These are phyloP conservation scores for Crotalus horridus DNA, from an alignment of 2,113 vertebrate species.

Conservation along the genomic window DNA sequence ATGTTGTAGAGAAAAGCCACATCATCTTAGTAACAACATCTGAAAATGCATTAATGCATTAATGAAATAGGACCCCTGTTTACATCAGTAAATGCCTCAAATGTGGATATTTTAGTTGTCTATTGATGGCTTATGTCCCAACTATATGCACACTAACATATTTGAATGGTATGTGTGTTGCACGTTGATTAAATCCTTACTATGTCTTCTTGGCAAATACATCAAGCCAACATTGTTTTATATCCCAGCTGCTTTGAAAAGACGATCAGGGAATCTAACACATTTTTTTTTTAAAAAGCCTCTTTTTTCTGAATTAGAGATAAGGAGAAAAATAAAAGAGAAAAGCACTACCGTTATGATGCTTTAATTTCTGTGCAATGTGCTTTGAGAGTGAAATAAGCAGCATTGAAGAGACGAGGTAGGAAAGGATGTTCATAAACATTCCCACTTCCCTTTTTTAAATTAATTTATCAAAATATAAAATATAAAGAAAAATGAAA, in stretches of 20 bases:
- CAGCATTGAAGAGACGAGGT: neutral
- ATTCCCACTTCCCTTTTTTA: neutral
- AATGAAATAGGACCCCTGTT: slow-evolving; percentile 10
- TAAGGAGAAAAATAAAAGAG: slow-evolving; percentile 13
- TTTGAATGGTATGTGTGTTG: slow-evolving; percentile 38
- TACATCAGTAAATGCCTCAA: slow-evolving; percentile 13
- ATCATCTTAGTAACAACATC: neutral
- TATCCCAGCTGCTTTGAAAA: slow-evolving; percentile 52
- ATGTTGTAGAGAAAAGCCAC: neutral
- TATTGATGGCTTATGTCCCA: neutral
- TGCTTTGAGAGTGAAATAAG: neutral
- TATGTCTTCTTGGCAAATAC: slow-evolving; percentile 54
- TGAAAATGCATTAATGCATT: neutral
- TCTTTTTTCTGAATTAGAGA: neutral
- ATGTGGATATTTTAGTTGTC: neutral
- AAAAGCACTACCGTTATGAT: neutral
- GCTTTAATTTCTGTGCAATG: neutral
- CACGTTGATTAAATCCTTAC: slow-evolving; percentile 18
- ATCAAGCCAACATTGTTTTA: slow-evolving; percentile 38
- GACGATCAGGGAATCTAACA: slow-evolving; percentile 32
- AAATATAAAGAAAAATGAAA: neutral
- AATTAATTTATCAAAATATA: neutral
- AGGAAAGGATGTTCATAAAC: neutral
- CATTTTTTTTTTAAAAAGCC: neutral
- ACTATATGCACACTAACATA: neutral